phyloP scores from a whole-genome alignment of 2,888 invertebrate species.

The Linnaemya vulpina region DNA sequence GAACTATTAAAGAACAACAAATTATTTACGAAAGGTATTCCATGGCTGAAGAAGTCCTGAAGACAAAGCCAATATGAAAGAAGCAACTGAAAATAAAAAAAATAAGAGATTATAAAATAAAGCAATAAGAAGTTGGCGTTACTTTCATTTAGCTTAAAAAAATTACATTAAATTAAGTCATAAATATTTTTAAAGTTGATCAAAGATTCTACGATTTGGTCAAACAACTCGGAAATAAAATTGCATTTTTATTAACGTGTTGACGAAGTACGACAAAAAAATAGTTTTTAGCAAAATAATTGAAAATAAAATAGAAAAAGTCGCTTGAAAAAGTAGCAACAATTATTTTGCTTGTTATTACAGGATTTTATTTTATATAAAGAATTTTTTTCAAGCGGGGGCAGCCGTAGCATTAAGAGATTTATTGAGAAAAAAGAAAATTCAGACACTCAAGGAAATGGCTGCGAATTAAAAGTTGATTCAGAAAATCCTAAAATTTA shows the following conservation, averaged over 20 bases:
- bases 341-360: background rate
- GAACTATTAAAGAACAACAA: too few species aligned
- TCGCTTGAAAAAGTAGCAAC: conserved; percentile 16
- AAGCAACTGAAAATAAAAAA: background rate
- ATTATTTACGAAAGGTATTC: too few species aligned
- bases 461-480: too few species aligned
- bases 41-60: too few species aligned
- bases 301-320: conserved; percentile 19
- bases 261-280: conserved; percentile 10
- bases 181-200: conserved; percentile 46
- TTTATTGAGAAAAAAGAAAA: background rate
- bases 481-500: too few species aligned
- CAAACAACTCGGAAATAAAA: conserved; percentile 3
- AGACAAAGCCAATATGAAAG: background rate
- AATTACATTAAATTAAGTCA: conserved; percentile 53
- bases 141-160: conserved; percentile 6
- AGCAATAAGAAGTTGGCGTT: too few species aligned
- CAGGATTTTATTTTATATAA: background rate
- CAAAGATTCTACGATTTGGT: conserved; percentile 18
- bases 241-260: conserved; percentile 3
- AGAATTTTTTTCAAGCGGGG: background rate
- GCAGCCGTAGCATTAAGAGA: background rate
- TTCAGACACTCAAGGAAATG: too few species aligned
- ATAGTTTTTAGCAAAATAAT: background rate
- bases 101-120: background rate